Percentiles rank a stretch among this genome's conserved stretches.
These are phyloP conservation scores for Ormia ochracea DNA, from an alignment of 2,888 invertebrate genomes.

Conservation along the genomic window DNA sequence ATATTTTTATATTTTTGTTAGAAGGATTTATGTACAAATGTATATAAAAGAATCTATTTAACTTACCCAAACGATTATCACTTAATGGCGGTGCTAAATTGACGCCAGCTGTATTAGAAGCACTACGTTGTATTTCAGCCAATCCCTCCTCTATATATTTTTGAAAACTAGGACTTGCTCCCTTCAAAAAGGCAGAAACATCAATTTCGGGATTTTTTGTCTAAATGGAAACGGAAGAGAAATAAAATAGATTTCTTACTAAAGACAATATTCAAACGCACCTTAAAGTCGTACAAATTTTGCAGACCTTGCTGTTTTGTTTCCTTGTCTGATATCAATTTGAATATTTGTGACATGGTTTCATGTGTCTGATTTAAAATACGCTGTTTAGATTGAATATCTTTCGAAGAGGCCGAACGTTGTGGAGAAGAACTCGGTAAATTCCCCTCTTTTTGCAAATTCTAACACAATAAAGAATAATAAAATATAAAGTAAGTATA, in stretches of 20 bases:
- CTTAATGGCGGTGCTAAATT: constrained; percentile 40
- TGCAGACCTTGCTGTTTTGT: constrained; percentile 87
- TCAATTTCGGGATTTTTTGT: constrained; percentile 76
- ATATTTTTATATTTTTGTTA: constrained; percentile 3
- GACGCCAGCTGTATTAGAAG: constrained; percentile 30
- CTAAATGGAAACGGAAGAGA: constrained; percentile 62
- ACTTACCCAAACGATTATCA: constrained; percentile 64
- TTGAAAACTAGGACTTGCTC: constrained; percentile 75
- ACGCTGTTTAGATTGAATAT: constrained; percentile 77
- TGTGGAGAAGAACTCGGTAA: constrained; percentile 75
- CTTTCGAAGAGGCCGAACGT: constrained; percentile 72
- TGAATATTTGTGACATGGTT: constrained; percentile 91
- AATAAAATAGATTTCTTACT: not conserved
- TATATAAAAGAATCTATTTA: not conserved
- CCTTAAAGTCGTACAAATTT: constrained; percentile 77
- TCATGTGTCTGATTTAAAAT: constrained; percentile 90
- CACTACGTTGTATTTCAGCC: constrained; percentile 73
- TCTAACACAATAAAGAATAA: constrained; percentile 68
- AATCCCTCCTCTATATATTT: constrained; percentile 77
- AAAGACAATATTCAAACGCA: constrained; percentile 44
- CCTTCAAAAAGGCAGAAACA: constrained; percentile 75
- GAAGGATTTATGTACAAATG: not conserved
- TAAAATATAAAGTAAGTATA: not conserved
- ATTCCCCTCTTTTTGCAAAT: constrained; percentile 79
- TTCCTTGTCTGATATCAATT: constrained; percentile 92